Conservation (phyloP, 92 coral and sea anemone species). For the Heteractis magnifica region DNA sequence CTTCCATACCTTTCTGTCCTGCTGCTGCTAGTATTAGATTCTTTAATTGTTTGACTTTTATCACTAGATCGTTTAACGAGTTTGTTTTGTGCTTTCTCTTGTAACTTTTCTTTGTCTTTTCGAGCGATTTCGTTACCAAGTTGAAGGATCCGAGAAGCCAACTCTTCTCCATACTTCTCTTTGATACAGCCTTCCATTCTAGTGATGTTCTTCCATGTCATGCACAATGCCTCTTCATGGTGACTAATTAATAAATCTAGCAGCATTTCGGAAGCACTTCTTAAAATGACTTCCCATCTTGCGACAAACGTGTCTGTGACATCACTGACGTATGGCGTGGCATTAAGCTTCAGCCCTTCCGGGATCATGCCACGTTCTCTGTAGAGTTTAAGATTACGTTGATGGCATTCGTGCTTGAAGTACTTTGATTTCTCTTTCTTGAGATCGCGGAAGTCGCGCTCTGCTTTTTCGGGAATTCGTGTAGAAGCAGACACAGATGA, state of each 20-base stretch:
- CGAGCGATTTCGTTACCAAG: constrained; percentile 45
- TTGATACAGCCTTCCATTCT: constrained; percentile 24
- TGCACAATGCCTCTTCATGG: constrained; percentile 33
- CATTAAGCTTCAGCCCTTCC: constrained; percentile 31
- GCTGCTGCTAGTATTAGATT: background rate
- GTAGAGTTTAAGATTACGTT: constrained; percentile 30
- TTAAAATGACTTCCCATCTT: constrained; percentile 24
- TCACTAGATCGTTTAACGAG: constrained; percentile 28
- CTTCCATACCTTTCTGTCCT: constrained; percentile 9
- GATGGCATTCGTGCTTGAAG: constrained; percentile 43
- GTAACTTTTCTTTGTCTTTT: constrained; percentile 36
- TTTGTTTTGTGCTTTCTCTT: constrained; percentile 43
- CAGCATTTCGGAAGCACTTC: constrained; percentile 41
- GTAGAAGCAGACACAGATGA: background rate
- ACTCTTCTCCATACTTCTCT: constrained; percentile 25
- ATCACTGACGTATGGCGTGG: constrained; percentile 38
- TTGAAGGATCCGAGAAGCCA: constrained; percentile 21
- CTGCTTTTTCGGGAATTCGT: constrained; percentile 27
- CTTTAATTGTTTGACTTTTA: background rate
- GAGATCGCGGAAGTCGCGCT: constrained; percentile 33
- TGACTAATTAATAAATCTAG: constrained; percentile 33
- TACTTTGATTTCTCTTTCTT: constrained; percentile 38
- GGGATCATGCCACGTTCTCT: constrained; percentile 39
- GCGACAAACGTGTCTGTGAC: constrained; percentile 30
- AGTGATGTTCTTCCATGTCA: constrained; percentile 22